Evolutionary conservation across 1,140 invertebrate genomes (phyloP), one percentile per base, ranked within the genome.

Genomic region (Fopius arisanus): DNA sequence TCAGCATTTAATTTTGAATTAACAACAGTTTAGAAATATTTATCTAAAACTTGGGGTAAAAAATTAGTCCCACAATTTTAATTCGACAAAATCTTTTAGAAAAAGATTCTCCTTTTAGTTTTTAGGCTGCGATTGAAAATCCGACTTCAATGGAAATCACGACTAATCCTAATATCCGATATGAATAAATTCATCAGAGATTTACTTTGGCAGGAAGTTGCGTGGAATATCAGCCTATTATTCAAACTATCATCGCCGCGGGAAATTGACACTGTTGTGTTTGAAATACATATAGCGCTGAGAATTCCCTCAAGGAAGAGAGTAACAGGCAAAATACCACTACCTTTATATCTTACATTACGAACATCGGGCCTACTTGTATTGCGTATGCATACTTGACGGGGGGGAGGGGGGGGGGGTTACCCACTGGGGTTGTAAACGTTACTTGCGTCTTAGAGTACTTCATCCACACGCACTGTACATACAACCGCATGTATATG

Each of bases 181-280:
- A 21, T 37, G 37, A 63, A 62, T 71, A 65, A 71, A 65, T 71
- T 71, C 62, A 14, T 71, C 54, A 43, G 33, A 73, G 16, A 65
- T 67, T 76, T 76, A 19, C 59, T 41, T 59, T 33, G 37, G n/a
- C 40, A 48, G n/a, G 80, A 84, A 85, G 83, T 77, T 78, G 80
- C 83, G 10, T 59, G 10, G 19, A 23, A 19, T 28, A 59, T 59
- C 54, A 86, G 84, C 84, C 85, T 82, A 84, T 79, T 83, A 85
- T 85, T 84, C 78, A 84, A 87, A 84, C 80, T 83, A 85, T 84
- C 81, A 79, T 75, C 77, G 75, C 71, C 77, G 74, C 75, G 76
- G 80, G 79, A 82, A 84, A 85, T 88, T 86, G 84, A 86, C 85
- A 86, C 85, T 87, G 85, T 87, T 87, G 82, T 87, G 87, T 86